phyloP scores from a whole-genome alignment of 1,140 invertebrate species.

The Propsilocerus akamusi region DNA sequence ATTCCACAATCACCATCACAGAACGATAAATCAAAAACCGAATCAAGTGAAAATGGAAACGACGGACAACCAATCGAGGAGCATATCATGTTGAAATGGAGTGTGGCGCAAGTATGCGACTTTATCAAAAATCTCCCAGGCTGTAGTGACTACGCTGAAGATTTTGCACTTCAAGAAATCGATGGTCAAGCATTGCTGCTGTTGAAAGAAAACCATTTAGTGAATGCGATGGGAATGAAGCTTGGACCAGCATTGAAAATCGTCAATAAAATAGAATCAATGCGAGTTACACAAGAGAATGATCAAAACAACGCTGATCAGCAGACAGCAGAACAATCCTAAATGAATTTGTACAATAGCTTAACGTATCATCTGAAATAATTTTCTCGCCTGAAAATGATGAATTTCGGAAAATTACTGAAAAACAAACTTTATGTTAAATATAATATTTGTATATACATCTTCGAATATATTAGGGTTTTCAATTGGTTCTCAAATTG shows the following conservation, averaged over 20 bases:
- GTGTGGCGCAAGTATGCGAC: conserved; percentile 59
- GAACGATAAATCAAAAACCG: neutral
- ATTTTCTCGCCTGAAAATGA: no score
- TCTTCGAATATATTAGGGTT: no score
- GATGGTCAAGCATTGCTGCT: conserved; percentile 87
- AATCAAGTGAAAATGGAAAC: neutral
- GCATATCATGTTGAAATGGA: conserved; percentile 13
- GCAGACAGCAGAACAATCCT: no score
- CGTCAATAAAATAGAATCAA: conserved; percentile 38
- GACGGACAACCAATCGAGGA: conserved; percentile 1
- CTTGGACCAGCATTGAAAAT: conserved; percentile 90
- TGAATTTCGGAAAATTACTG: no score
- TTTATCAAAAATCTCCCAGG: conserved; percentile 76
- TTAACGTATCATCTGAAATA: no score
- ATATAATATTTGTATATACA: no score
- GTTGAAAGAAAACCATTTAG: conserved; percentile 88
- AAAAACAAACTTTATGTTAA: no score
- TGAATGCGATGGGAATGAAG: conserved; percentile 88
- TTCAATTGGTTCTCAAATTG: no score
- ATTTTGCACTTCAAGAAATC: conserved; percentile 88
- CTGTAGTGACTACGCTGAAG: conserved; percentile 83
- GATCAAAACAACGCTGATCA: no score
- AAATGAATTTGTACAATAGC: no score
- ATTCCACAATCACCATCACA: neutral
- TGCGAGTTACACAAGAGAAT: conserved; percentile 7